phyloP scores from a whole-genome alignment of 2,888 invertebrate species.

The Eurois occulta region DNA sequence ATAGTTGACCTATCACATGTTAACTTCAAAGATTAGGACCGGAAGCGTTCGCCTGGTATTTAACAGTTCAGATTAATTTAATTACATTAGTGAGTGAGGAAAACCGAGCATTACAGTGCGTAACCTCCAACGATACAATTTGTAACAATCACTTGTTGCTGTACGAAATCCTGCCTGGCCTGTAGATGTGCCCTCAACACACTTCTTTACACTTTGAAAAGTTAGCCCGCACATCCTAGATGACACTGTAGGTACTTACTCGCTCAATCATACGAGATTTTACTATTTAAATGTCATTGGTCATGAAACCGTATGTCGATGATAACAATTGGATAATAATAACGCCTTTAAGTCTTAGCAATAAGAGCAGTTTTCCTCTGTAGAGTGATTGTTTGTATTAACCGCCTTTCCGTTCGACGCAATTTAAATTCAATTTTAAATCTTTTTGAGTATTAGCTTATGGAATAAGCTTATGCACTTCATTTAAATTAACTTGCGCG shows the following conservation, averaged over 20 bases:
- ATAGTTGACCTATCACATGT: neutral
- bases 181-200: no score
- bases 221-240: no score
- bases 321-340: neutral
- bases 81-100: neutral
- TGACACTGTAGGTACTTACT: no score
- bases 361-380: neutral
- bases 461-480: constrained; percentile 29
- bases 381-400: neutral
- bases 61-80: neutral
- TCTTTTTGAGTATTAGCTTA: constrained; percentile 22
- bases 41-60: neutral
- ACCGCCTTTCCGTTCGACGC: constrained; percentile 12
- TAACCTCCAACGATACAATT: no score
- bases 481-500: neutral
- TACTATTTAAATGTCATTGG: neutral
- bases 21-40: neutral
- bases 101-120: neutral
- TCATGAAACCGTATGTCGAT: neutral
- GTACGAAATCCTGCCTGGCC: neutral
- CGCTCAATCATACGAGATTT: neutral
- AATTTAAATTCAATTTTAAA: constrained; percentile 45
- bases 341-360: neutral
- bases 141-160: neutral
- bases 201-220: neutral